Base-by-base conservation (phyloP, 2,888 invertebrate species). In the Caenorhabditis imperialis region DNA sequence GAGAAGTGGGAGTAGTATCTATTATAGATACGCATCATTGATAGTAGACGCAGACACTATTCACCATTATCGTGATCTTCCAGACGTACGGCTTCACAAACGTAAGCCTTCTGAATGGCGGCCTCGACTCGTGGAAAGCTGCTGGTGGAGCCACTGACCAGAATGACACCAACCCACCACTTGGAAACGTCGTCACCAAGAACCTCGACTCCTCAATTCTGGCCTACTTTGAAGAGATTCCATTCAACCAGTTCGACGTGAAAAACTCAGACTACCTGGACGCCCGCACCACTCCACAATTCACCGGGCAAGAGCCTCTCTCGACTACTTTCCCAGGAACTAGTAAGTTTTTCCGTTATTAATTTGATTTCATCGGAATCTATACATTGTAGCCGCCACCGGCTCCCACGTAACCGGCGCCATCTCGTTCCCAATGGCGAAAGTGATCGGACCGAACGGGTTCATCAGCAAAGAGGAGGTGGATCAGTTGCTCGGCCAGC, bases 31-130 rank as follows among this genome's bases (percentile, higher is more conserved):
- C n/a, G n/a, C n/a, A n/a, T n/a, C n/a, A n/a, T n/a, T n/a, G n/a
- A n/a, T n/a, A n/a, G n/a, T n/a, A n/a, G n/a, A n/a, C n/a, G n/a
- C n/a, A n/a, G n/a, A n/a, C n/a, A n/a, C n/a, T n/a, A n/a, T n/a
- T n/a, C n/a, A n/a, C n/a, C n/a, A n/a, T n/a, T n/a, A n/a, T 30
- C 10, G 30, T 30, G 30, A 30, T 51, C 25, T 65, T 74, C 25
- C 25, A 85, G 84, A 74, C 75, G 10, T 84, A 85, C 42, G 85
- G 86, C 42, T 78, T 80, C 61, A 48, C 78, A 10, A 65, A 76
- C 16, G 73, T 79, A 0, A 73, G 61, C 14, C 76, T 82, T 37
- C 53, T 86, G 54, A 79, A 84, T 33, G 85, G 86, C 4, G 86
- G 85, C 5, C 47, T 86, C 14, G 83, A 82, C 25, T 79, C 78